Evolutionary conservation across 2,113 vertebrate species (phyloP), one percentile per base, ranked within the genome.

Genomic region (Anoura caudifer): DNA sequence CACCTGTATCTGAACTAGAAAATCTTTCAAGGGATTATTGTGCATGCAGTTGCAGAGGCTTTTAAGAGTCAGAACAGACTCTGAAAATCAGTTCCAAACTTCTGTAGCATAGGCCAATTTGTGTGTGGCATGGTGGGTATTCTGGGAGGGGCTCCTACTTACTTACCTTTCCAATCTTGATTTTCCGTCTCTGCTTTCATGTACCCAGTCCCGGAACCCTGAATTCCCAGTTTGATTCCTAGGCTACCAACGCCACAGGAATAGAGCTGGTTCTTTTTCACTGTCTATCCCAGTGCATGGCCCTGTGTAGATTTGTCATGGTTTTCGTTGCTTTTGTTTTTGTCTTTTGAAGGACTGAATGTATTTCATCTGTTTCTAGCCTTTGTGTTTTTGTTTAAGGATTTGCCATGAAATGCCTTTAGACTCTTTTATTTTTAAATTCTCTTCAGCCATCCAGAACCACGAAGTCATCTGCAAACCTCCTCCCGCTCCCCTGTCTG

Each of bases 41-140:
- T 28, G 65, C 19, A 73, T 9, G 91, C 76, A 77, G 45, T 3
- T 36, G 4, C 20, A 54, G 63, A 92, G 76, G 69, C 41, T 73
- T 26, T 45, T 7, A 87, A 95, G 9, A 61, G 13, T 63, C 97
- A 82, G 0, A 91, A 92, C 82, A 69, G 36, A 3, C 19, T 17
- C 63, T 91, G 92, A 45, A 90, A 97, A 89, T 28, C 52, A 76
- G n/a, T 89, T 45, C 43, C 92, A 87, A 91, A 45, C 17, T 54
- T 86, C 2, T 61, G 52, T 90, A 11, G 52, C 91, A 20, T 6
- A 17, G 26, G 93, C 94, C 33, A 82, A 43, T 26, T 56, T 12
- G 20, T 91, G 36, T 75, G 22, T 83, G 76, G 36, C 36, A 0
- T 17, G 31, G 4, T 5, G 73, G n/a, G 36, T 50, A 22, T 59